Evolutionary conservation across 2,888 invertebrate genomes (phyloP).

Genomic region (Tetragonisca angustula): DNA sequence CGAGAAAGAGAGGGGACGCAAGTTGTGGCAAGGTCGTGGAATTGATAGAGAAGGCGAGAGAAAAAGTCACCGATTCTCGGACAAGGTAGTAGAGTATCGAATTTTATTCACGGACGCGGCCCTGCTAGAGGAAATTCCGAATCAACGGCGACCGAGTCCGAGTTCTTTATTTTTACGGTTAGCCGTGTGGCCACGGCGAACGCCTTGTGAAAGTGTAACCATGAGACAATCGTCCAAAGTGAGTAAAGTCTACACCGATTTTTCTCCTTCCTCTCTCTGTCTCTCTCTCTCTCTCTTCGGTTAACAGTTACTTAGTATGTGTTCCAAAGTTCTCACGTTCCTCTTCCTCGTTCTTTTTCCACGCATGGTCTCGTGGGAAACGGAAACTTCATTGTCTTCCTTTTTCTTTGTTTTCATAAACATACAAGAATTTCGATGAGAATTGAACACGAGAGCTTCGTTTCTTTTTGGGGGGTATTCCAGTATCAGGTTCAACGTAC

Average conservation of each 20-base stretch:
- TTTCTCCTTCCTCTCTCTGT: neutral
- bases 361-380: neutral
- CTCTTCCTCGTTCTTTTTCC: neutral
- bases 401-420: neutral
- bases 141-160: neutral
- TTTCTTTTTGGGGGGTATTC: too few relatives aligned
- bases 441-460: neutral
- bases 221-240: neutral
- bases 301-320: neutral
- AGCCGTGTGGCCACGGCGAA: neutral
- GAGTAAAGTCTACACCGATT: too few relatives aligned
- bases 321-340: neutral
- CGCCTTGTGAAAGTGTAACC: constrained; percentile 22
- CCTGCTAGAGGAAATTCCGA: neutral
- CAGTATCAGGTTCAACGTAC: neutral
- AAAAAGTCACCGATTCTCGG: constrained; percentile 22
- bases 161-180: constrained; percentile 11
- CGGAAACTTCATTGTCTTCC: neutral
- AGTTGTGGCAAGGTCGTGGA: constrained; percentile 31
- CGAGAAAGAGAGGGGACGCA: neutral
- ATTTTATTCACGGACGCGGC: constrained; percentile 6
- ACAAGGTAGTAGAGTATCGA: neutral
- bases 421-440: neutral
- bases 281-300: neutral
- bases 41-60: constrained; percentile 13